Evolutionary conservation across 2,113 vertebrate species (phyloP), one percentile per base, ranked within the genome.

Genomic region (Antennarius striatus): DNA sequence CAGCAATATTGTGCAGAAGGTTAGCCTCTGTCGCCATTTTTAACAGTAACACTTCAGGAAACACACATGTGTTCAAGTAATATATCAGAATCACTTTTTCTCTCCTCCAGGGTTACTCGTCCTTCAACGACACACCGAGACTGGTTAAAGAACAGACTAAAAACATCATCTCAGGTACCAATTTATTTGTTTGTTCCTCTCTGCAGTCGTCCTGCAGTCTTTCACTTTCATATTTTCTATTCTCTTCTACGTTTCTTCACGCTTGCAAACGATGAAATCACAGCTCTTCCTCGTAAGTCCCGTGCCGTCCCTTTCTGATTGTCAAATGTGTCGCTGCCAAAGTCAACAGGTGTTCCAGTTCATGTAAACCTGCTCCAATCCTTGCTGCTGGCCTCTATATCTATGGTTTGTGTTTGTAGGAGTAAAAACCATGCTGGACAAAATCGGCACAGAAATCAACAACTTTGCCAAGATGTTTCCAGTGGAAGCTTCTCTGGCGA

Each of bases 121-220:
- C 94, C 49, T 94, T 99, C 83, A 95, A 97, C 48, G 87, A 94
- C 71, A 98, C 96, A 43, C 95, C 95, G 29, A 87, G 81, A 71
- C 79, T 93, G 79, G 93, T 99, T 22, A 86, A 93, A 69, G 93
- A 94, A 51, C 95, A 99, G 85, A 97, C 95, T 6, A 89, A 43
- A 75, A 88, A 87, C 22, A 75, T 96, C 58, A 65, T 94, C 28
- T 54, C 91, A 86, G 95, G 98, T 99, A 81, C 91, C 76, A 17
- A 11, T 3, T 0, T 39, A 17, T 52, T n/a, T 42, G 49, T 36
- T 1, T 52, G 16, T 53, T 1, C 28, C 14, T 48, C 36, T 15
- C 57, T 52, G 6, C 40, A 40, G 56, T 60, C 45, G 10, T 2
- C 57, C 29, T 53, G 11, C 50, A 59, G 16, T 62, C 6, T 53